These are phyloP conservation scores for Pagrus major DNA, from an alignment of 2,113 vertebrate genomes.

Conservation along the genomic window DNA sequence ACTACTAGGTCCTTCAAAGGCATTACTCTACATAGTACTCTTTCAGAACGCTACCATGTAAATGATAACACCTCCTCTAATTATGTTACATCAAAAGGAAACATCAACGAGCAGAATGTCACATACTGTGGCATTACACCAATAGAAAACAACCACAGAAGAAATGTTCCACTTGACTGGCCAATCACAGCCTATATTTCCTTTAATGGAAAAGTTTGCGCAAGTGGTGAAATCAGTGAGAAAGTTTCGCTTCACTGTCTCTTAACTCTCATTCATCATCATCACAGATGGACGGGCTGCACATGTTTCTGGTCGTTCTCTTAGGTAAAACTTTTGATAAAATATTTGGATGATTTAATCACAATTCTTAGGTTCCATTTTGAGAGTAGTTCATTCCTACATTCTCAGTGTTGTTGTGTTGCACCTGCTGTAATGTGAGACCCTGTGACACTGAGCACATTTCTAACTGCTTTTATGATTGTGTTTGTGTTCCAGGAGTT, in stretches of 20 bases:
- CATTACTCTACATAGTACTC: too few relatives aligned
- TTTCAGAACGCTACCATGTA: background rate
- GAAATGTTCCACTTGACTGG: constrained; percentile 10
- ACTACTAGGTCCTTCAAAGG: background rate
- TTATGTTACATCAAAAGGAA: background rate
- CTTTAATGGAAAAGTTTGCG: too few relatives aligned
- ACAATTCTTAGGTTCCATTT: background rate
- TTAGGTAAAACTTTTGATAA: constrained; percentile 14
- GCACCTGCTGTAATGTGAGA: background rate
- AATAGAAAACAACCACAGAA: constrained; percentile 1
- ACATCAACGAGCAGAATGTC: background rate
- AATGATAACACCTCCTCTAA: background rate
- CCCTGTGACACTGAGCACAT: background rate
- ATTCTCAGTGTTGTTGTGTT: background rate
- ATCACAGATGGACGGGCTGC: constrained; percentile 30
- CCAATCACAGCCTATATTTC: constrained; percentile 20
- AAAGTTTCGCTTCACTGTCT: background rate
- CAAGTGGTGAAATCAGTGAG: too few relatives aligned
- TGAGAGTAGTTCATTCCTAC: background rate
- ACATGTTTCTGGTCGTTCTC: background rate
- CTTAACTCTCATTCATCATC: background rate
- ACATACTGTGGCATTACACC: background rate
- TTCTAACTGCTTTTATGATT: background rate
- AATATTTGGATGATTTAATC: background rate
- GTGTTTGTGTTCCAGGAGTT: constrained; percentile 15